These are phyloP conservation scores for Gadopsis marmoratus DNA, from an alignment of 2,797 vertebrate genomes.

Conservation along the genomic window DNA sequence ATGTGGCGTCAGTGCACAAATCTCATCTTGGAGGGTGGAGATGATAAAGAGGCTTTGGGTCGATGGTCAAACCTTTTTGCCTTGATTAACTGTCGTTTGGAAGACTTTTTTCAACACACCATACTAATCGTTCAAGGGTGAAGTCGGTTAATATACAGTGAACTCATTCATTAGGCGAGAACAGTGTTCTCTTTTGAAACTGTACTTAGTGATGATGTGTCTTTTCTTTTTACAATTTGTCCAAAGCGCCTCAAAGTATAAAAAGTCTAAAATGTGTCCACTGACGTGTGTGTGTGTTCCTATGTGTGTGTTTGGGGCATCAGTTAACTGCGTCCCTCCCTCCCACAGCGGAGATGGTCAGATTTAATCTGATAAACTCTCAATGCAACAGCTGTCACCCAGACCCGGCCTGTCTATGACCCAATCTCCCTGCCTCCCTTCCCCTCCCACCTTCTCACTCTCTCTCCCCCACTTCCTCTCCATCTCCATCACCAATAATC, in stretches of 20 bases:
- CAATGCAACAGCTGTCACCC: constrained; percentile 81
- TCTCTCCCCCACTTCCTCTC: constrained; percentile 27
- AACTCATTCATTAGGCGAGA: neutral
- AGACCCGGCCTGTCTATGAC: constrained; percentile 58
- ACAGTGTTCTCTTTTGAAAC: neutral
- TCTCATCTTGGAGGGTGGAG: neutral
- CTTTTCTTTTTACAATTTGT: neutral
- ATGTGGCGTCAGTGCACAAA: neutral
- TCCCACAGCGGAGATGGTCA: constrained; percentile 72
- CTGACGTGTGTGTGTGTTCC: constrained; percentile 15
- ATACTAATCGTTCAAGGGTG: neutral
- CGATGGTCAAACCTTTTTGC: neutral
- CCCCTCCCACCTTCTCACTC: neutral
- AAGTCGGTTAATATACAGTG: neutral
- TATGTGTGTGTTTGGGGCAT: constrained; percentile 50
- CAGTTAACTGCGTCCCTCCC: constrained; percentile 60
- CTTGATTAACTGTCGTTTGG: neutral
- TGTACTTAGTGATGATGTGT: neutral
- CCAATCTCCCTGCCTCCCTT: constrained; percentile 34
- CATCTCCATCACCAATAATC: neutral
- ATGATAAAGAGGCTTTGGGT: neutral
- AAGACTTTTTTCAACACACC: neutral
- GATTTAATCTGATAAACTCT: constrained; percentile 85
- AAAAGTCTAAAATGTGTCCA: neutral
- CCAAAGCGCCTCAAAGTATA: neutral